Evolutionary conservation across 2,113 vertebrate species (phyloP).

Genomic region (Poeciliopsis retropinna): DNA sequence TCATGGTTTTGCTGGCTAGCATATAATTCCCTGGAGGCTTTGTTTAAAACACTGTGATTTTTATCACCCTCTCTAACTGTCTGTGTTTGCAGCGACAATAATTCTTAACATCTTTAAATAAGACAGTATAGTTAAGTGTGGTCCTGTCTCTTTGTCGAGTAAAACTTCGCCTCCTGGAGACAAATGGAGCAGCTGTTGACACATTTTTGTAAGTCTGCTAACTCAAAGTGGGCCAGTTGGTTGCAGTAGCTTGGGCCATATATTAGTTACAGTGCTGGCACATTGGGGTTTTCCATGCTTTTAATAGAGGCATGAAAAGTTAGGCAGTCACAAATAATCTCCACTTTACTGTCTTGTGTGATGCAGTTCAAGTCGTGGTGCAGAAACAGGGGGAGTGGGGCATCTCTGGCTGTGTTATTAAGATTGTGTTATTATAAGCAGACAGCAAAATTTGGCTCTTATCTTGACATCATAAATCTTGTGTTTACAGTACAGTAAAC

Average conservation of each 20-base stretch:
- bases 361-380: neutral
- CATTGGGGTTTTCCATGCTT: neutral
- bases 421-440: slow-evolving; percentile 46
- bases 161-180: slow-evolving; percentile 18
- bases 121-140: slow-evolving; percentile 27
- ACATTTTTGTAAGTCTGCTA: slow-evolving; percentile 58
- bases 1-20: slow-evolving; percentile 27
- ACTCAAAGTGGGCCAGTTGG: slow-evolving; percentile 57
- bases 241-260: slow-evolving; percentile 30
- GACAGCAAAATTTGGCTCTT: slow-evolving; percentile 39
- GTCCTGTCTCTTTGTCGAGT: slow-evolving; percentile 14
- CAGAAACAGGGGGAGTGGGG: slow-evolving; percentile 9
- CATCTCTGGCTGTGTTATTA: slow-evolving; percentile 34
- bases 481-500: slow-evolving; percentile 38
- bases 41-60: neutral
- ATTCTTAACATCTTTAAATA: slow-evolving; percentile 5
- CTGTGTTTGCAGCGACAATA: slow-evolving; percentile 1
- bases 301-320: slow-evolving; percentile 3
- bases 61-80: too few relatives aligned
- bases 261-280: slow-evolving; percentile 3
- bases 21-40: neutral
- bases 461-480: slow-evolving; percentile 34
- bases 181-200: slow-evolving; percentile 41
- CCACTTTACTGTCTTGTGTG: neutral
- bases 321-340: slow-evolving; percentile 5